These are phyloP conservation scores for Romanogobio albipinnatus DNA, from an alignment of 2,113 vertebrate genomes.

Conservation along the genomic window DNA sequence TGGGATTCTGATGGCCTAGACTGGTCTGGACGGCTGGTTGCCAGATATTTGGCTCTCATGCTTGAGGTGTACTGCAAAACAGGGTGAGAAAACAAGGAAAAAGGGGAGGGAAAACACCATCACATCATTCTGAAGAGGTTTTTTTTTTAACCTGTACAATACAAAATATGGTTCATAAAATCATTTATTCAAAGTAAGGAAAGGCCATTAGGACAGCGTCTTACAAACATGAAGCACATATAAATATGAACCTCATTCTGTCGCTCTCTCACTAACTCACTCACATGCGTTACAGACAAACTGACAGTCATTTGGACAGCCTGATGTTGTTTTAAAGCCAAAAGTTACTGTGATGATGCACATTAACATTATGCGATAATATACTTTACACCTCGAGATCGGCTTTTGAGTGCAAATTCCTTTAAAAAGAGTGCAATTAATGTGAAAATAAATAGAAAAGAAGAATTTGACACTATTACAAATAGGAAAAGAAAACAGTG, in stretches of 20 bases:
- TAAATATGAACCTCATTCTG: constrained; percentile 38
- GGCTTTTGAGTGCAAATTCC: neutral
- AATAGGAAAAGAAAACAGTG: neutral
- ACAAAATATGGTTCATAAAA: neutral
- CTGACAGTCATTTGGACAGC: constrained; percentile 53
- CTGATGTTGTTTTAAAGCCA: constrained; percentile 25
- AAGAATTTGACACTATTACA: neutral
- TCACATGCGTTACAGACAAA: constrained; percentile 19
- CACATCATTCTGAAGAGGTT: neutral
- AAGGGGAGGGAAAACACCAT: neutral
- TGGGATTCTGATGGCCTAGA: constrained; percentile 68
- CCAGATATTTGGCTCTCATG: constrained; percentile 99
- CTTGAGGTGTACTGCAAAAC: constrained; percentile 94
- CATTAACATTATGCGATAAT: neutral
- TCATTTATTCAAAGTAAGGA: neutral
- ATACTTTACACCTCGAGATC: neutral
- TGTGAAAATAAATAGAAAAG: neutral
- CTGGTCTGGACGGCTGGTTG: constrained; percentile 84
- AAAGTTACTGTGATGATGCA: constrained; percentile 7
- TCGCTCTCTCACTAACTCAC: constrained; percentile 10
- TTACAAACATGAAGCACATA: constrained; percentile 32
- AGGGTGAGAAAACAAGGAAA: constrained; percentile 8
- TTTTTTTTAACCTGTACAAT: neutral
- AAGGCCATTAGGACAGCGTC: constrained; percentile 7
- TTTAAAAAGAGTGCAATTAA: neutral